Conservation (phyloP, 2,797 vertebrate genomes). For the Todus mexicanus region DNA sequence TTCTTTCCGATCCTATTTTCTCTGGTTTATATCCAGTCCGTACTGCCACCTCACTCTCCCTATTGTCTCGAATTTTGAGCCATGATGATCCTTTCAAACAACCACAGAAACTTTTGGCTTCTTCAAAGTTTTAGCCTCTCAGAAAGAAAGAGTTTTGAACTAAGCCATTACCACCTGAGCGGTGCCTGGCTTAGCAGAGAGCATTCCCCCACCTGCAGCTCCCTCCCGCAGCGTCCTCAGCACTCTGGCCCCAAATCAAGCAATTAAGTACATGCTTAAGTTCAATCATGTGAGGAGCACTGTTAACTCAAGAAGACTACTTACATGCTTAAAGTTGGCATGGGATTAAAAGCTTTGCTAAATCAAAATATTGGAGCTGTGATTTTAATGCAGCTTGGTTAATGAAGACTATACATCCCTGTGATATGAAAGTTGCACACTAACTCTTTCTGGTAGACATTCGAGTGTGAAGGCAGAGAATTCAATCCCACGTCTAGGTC, state of each 20-base stretch:
- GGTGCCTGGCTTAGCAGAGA: background rate
- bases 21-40: background rate
- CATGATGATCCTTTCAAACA: conserved; percentile 14
- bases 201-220: background rate
- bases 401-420: background rate
- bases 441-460: background rate
- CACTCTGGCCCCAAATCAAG: background rate
- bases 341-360: background rate
- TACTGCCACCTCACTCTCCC: background rate
- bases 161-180: background rate
- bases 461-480: background rate
- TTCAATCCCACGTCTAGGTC: background rate
- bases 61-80: conserved; percentile 16
- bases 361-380: background rate
- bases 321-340: background rate
- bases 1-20: conserved; percentile 45
- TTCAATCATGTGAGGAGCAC: background rate
- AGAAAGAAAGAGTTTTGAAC: conserved; percentile 24
- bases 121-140: conserved; percentile 4
- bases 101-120: background rate
- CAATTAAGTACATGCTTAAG: background rate
- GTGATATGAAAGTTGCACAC: background rate
- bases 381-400: conserved; percentile 4
- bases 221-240: background rate
- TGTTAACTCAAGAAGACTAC: background rate